Evolutionary conservation across 2,113 vertebrate genomes (phyloP), one percentile per base, ranked within the genome.

Genomic region (Cavia aperea): DNA sequence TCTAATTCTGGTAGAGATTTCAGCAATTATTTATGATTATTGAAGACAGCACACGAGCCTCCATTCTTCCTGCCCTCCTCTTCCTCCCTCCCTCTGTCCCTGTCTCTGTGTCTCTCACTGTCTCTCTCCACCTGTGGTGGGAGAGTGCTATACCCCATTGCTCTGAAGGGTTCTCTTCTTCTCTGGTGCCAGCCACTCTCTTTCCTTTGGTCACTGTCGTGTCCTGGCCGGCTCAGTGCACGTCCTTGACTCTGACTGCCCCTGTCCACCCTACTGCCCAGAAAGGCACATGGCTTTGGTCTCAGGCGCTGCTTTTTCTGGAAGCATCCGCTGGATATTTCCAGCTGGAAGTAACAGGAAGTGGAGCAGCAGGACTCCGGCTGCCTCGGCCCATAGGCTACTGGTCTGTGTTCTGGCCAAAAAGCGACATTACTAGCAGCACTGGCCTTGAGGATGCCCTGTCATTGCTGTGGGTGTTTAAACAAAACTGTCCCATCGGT

Each of bases 341-440:
- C 36, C 19, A 9, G 68, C 7, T 24, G 46, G 51, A 54, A 54
- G 51, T 39, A 51, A 46, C 31, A 49, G 16, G 58, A 58, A 65
- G 21, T 8, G 18, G 33, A 39, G 23, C 62, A 16, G 7, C 33
- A 14, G 39, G 23, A 6, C 24, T 11, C 9, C 29, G 36, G 9
- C 9, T n/a, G 56, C 5, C 19, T 5, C 23, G 21, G 16, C 33
- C 4, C 23, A 2, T 16, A 24, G 11, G 33, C 10, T 10, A 15
- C 51, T 7, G 0, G 9, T 16, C 36, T 39, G 29, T 16, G 0
- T 26, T 49, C n/a, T 46, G 10, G 36, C 11, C 54, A 49, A 81
- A 29, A 11, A 46, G 21, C 39, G 3, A 3, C 79, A 78, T 39
- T 24, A 2, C 79, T n/a, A 46, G 26, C 26, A 21, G 75, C 0